These are phyloP conservation scores for Argopecten irradians DNA, from an alignment of 1,140 invertebrate species.

Conservation along the genomic window DNA sequence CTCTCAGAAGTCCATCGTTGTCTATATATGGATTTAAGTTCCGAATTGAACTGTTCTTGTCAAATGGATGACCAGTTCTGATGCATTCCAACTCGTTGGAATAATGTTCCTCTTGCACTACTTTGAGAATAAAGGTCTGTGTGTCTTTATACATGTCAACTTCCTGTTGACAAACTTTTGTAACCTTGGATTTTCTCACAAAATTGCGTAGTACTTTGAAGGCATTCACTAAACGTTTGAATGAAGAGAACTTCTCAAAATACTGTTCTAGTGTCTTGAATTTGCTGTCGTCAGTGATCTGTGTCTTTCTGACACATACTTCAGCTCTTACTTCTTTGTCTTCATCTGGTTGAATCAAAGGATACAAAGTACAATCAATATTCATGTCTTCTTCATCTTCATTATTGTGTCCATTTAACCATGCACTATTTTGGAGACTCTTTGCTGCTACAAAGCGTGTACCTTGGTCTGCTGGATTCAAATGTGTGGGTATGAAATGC, in stretches of 20 bases:
- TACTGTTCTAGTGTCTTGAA: background rate
- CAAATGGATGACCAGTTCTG: background rate
- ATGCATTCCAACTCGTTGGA: constrained; percentile 27
- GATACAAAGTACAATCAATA: too few relatives aligned
- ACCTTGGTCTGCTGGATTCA: constrained; percentile 43
- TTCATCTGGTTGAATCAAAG: too few relatives aligned
- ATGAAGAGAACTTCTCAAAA: background rate
- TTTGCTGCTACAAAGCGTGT: constrained; percentile 30
- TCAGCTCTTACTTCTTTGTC: too few relatives aligned
- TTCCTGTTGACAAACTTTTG: background rate
- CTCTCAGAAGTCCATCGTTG: constrained; percentile 41
- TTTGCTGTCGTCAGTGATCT: too few relatives aligned
- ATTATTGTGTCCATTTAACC: background rate
- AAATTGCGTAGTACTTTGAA: background rate
- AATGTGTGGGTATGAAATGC: constrained; percentile 34
- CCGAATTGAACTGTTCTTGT: background rate
- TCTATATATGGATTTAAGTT: background rate
- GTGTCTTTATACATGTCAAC: background rate
- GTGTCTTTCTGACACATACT: too few relatives aligned
- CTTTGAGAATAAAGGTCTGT: constrained; percentile 3
- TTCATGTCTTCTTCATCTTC: too few relatives aligned
- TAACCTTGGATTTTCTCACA: background rate
- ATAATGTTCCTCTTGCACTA: background rate
- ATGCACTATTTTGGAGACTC: background rate
- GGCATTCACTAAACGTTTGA: background rate